phyloP scores from a whole-genome alignment of 2,797 vertebrate species.

The Valencia hispanica region DNA sequence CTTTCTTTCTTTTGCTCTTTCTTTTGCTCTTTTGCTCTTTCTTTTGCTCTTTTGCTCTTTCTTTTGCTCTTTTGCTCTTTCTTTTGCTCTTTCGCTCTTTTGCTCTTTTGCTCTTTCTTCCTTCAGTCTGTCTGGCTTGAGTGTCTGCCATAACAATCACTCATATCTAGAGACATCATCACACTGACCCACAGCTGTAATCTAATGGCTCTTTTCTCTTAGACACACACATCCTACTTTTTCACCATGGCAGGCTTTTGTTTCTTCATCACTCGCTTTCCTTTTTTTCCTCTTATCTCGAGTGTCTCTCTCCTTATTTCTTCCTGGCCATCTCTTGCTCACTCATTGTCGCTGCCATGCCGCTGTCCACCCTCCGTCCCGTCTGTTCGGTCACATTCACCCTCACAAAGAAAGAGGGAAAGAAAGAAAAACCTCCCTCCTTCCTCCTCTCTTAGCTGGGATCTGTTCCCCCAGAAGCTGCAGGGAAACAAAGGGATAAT shows the following conservation, averaged over 20 bases:
- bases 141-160: slow-evolving; percentile 18
- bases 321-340: slow-evolving; percentile 6
- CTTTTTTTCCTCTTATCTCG: slow-evolving; percentile 12
- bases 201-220: slow-evolving; percentile 1
- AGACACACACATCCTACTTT: not conserved
- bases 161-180: slow-evolving; percentile 28
- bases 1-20: not conserved
- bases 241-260: slow-evolving; percentile 7
- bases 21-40: too few relatives aligned
- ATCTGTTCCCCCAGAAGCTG: slow-evolving; percentile 62
- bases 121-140: slow-evolving; percentile 11
- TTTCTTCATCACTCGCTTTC: slow-evolving; percentile 16
- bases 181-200: slow-evolving; percentile 9
- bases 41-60: slow-evolving; percentile 11
- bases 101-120: too few relatives aligned
- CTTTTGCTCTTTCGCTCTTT: too few relatives aligned
- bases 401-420: too few relatives aligned
- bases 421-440: slow-evolving; percentile 17
- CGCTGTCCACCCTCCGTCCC: slow-evolving; percentile 32
- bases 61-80: not conserved
- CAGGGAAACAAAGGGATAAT: slow-evolving; percentile 72
- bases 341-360: slow-evolving; percentile 23
- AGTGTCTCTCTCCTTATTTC: slow-evolving; percentile 15
- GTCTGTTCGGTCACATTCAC: slow-evolving; percentile 1
- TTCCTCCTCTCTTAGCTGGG: slow-evolving; percentile 9